Conservation (phyloP, 2,797 vertebrate genomes). For the Gobionotothen gibberifrons region DNA sequence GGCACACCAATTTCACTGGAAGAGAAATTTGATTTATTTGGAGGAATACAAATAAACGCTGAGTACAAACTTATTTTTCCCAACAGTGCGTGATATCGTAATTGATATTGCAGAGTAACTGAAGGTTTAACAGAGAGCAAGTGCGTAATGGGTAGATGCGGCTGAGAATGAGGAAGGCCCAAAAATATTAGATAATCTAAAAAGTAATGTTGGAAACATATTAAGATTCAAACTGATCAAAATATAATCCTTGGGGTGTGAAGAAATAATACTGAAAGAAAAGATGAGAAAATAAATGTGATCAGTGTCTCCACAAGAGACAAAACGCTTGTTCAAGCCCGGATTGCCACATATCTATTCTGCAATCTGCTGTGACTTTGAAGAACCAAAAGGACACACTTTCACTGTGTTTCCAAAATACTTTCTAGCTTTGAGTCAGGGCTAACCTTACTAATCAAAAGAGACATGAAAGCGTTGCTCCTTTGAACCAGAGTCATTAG, state of each 20-base stretch:
- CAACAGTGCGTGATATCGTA: slow-evolving; percentile 15
- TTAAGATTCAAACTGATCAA: slow-evolving; percentile 45
- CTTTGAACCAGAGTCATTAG: slow-evolving; percentile 77
- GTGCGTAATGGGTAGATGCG: not conserved
- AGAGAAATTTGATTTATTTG: slow-evolving; percentile 43
- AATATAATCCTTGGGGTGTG: slow-evolving; percentile 32
- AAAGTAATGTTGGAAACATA: slow-evolving; percentile 29
- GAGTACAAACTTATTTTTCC: slow-evolving; percentile 1
- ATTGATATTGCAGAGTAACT: slow-evolving; percentile 25
- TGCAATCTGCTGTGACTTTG: slow-evolving; percentile 59
- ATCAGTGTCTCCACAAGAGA: slow-evolving; percentile 39
- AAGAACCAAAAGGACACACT: slow-evolving; percentile 43
- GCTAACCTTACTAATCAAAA: slow-evolving; percentile 72
- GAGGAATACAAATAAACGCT: slow-evolving; percentile 37
- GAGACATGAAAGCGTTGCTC: slow-evolving; percentile 72
- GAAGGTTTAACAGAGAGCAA: slow-evolving; percentile 10
- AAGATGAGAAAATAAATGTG: slow-evolving; percentile 29
- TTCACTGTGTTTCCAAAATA: slow-evolving; percentile 54
- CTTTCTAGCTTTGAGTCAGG: slow-evolving; percentile 60
- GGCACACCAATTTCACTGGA: slow-evolving; percentile 32
- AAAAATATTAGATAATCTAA: slow-evolving; percentile 5
- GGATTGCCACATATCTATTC: slow-evolving; percentile 7
- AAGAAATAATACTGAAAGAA: slow-evolving; percentile 31
- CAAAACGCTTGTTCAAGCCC: slow-evolving; percentile 35
- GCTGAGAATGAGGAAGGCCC: too few relatives aligned